Conservation (phyloP, 2,113 vertebrate species). For the Alosa alosa region DNA sequence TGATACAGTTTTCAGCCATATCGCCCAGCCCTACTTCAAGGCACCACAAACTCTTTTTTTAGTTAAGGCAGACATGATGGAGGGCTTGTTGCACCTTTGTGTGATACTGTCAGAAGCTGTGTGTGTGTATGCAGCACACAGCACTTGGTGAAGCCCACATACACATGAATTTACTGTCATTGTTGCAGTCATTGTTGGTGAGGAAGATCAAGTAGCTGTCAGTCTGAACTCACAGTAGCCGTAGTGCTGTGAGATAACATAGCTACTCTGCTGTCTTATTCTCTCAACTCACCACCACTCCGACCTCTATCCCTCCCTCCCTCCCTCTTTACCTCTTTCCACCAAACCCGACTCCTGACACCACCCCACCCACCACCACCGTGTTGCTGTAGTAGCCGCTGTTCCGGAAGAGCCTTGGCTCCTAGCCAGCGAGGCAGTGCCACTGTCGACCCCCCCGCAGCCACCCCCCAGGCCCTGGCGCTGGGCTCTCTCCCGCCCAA, state of each 20-base stretch:
- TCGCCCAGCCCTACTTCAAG: too few species aligned
- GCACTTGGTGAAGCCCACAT: neutral
- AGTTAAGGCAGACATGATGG: neutral
- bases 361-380: neutral
- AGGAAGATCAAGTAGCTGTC: neutral
- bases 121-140: neutral
- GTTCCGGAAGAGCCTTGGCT: slow-evolving; percentile 30
- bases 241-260: slow-evolving; percentile 12
- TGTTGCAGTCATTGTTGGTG: neutral
- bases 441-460: neutral
- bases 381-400: slow-evolving; percentile 22
- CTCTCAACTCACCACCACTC: neutral
- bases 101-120: neutral
- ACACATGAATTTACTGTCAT: neutral
- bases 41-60: neutral
- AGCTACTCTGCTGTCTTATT: neutral
- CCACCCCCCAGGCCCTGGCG: neutral
- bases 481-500: slow-evolving; percentile 26
- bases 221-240: neutral
- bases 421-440: slow-evolving; percentile 19
- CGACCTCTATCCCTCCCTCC: neutral
- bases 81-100: neutral
- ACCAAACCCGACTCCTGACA: neutral
- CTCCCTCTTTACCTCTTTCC: slow-evolving; percentile 1
- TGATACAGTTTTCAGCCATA: too few species aligned